Evolutionary conservation across 1,140 invertebrate genomes (phyloP).

Genomic region (Agrilus planipennis): DNA sequence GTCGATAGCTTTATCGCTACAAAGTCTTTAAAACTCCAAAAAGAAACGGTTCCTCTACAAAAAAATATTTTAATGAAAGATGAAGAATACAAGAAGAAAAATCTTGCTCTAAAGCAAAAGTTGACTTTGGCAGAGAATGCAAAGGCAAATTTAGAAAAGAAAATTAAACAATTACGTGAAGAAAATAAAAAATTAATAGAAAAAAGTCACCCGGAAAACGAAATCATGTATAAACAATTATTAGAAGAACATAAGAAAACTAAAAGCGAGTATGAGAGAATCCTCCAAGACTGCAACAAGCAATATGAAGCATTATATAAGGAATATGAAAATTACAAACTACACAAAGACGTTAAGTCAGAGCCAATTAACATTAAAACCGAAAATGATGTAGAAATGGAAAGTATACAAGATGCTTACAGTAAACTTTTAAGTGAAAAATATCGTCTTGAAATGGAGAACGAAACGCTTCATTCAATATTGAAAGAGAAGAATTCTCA

Average conservation of each 20-base stretch:
- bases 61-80: slow-evolving; percentile 11
- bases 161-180: slow-evolving; percentile 18
- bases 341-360: background rate
- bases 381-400: slow-evolving; percentile 2
- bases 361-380: slow-evolving; percentile 6
- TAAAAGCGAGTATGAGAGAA: slow-evolving; percentile 17
- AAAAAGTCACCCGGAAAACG: slow-evolving; percentile 5
- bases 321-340: slow-evolving; percentile 8
- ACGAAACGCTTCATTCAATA: slow-evolving; percentile 19
- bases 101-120: slow-evolving; percentile 16
- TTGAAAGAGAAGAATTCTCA: slow-evolving; percentile 22
- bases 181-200: slow-evolving; percentile 19
- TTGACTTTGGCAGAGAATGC: slow-evolving; percentile 20
- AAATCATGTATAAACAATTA: slow-evolving; percentile 13
- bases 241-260: slow-evolving; percentile 16
- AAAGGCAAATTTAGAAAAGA: slow-evolving; percentile 23
- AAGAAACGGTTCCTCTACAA: slow-evolving; percentile 12
- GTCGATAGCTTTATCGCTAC: slow-evolving; percentile 1
- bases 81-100: slow-evolving; percentile 22
- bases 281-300: slow-evolving; percentile 13
- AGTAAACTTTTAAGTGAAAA: slow-evolving; percentile 21
- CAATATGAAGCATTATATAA: slow-evolving; percentile 11
- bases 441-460: slow-evolving; percentile 26
- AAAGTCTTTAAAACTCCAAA: slow-evolving; percentile 7
- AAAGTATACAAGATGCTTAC: slow-evolving; percentile 21